Evolutionary conservation across 1,140 invertebrate genomes (phyloP).

Genomic region (Ceratina calcarata): DNA sequence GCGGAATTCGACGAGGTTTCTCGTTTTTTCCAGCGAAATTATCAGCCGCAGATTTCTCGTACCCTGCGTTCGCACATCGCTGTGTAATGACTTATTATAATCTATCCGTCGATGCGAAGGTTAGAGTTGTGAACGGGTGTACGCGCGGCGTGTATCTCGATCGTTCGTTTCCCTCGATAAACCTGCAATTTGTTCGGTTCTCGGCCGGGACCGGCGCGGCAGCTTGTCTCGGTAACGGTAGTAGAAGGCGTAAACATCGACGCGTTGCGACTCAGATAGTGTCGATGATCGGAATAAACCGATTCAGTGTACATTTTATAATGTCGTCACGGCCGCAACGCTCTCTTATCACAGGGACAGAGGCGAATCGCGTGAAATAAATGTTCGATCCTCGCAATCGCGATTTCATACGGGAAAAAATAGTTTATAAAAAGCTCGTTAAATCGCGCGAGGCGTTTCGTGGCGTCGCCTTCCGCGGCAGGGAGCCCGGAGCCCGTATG

Average conservation of each 20-base stretch:
- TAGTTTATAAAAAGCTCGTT: constrained; percentile 63
- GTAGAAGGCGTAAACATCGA: constrained; percentile 28
- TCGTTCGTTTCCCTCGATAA: constrained; percentile 31
- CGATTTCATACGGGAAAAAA: constrained; percentile 32
- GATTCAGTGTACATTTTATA: background rate
- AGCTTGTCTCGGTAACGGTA: constrained; percentile 34
- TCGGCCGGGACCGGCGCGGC: background rate
- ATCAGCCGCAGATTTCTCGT: background rate
- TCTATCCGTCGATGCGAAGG: too few species aligned
- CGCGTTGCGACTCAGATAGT: background rate
- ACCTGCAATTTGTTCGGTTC: constrained; percentile 35
- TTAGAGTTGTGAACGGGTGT: too few species aligned
- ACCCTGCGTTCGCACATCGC: too few species aligned
- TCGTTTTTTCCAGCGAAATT: constrained; percentile 17
- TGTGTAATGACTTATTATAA: too few species aligned
- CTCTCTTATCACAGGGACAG: background rate
- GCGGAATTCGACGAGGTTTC: constrained; percentile 23
- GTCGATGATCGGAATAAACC: background rate
- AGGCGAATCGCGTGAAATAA: constrained; percentile 6
- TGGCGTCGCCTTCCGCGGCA: constrained; percentile 48
- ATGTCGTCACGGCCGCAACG: too few species aligned
- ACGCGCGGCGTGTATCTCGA: constrained; percentile 15
- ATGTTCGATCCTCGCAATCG: constrained; percentile 15
- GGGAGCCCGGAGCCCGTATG: background rate
- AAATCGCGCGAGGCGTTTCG: constrained; percentile 58